Evolutionary conservation across 1,140 invertebrate species (phyloP), one percentile per base, ranked within the genome.

Genomic region (Sitophilus oryzae): DNA sequence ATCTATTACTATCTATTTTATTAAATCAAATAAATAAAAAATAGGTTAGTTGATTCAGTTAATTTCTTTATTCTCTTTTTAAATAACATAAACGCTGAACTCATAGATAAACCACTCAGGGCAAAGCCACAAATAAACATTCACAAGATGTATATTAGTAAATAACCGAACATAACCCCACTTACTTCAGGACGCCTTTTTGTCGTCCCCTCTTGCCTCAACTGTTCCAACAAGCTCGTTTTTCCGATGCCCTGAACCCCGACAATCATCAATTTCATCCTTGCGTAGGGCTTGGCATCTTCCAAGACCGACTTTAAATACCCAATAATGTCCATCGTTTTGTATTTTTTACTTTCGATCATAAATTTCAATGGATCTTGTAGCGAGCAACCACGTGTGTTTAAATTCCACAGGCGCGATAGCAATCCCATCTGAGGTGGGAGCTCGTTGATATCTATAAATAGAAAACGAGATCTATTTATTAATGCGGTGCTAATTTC

Each of bases 201-300:
- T 3, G 86, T 82, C 15, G 82, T 84, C 0, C 91, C 91, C 71
- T 95, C 91, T 60, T 91, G 85, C 21, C 93, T 73, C 6, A 98
- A 69, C 64, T 92, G 85, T 57, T 94, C 88, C 9, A 98, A 72
- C 2, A 98, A 73, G 42, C 93, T 93, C 0, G 95, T 98, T 73
- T 97, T 97, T 0, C 93, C 91, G 61, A 93, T 93, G 10, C 90
- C 91, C 69, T 96, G 89, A 8, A 91, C 82, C 0, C 96, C 96
- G 11, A 98, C 93, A 40, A 99, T 85, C 95, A 99, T 98, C 2
- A 99, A 76, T 70, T 98, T 98, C 86, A 99, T 93, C 34, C 92
- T 77, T 3, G 92, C 89, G 72, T 98, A 98, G 0, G 92, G 88
- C 67, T 88, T 86, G 0, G 95, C 93, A 73, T 98, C 87, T 68